Evolutionary conservation across 1,140 invertebrate species (phyloP).

Genomic region (Copidosoma floridanum): DNA sequence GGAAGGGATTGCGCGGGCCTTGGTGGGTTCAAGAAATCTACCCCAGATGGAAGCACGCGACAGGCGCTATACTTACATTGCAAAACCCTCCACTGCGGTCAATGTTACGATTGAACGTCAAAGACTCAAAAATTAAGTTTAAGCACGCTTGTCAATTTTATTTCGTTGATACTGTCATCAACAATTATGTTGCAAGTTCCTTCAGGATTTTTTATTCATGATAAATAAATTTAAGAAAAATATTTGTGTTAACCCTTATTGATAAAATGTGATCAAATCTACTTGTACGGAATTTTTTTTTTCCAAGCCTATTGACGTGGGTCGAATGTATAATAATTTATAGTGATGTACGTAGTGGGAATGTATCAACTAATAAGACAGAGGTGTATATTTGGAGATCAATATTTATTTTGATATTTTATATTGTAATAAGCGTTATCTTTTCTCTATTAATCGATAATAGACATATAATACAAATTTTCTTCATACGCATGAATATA

Average conservation of each 20-base stretch:
- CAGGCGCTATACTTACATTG: too few relatives aligned
- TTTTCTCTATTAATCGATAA: slow-evolving; percentile 50
- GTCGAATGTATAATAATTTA: background rate
- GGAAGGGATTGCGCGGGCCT: background rate
- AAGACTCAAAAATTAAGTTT: too few relatives aligned
- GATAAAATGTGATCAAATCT: too few relatives aligned
- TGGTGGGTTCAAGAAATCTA: slow-evolving; percentile 8
- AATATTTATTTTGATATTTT: slow-evolving; percentile 56
- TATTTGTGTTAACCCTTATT: background rate
- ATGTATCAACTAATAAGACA: too few relatives aligned
- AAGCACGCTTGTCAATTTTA: too few relatives aligned
- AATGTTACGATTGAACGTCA: too few relatives aligned
- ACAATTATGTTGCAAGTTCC: too few relatives aligned
- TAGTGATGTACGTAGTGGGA: too few relatives aligned
- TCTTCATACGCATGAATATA: slow-evolving; percentile 52
- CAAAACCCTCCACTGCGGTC: too few relatives aligned
- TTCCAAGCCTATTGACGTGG: background rate
- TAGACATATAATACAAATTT: slow-evolving; percentile 49
- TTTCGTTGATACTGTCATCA: too few relatives aligned
- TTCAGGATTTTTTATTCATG: too few relatives aligned
- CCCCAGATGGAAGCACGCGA: slow-evolving; percentile 41
- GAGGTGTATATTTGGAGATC: slow-evolving; percentile 46
- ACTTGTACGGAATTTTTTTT: background rate
- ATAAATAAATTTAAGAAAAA: background rate
- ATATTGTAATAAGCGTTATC: slow-evolving; percentile 53